phyloP scores from a whole-genome alignment of 2,888 invertebrate species.

The Archips xylosteana region DNA sequence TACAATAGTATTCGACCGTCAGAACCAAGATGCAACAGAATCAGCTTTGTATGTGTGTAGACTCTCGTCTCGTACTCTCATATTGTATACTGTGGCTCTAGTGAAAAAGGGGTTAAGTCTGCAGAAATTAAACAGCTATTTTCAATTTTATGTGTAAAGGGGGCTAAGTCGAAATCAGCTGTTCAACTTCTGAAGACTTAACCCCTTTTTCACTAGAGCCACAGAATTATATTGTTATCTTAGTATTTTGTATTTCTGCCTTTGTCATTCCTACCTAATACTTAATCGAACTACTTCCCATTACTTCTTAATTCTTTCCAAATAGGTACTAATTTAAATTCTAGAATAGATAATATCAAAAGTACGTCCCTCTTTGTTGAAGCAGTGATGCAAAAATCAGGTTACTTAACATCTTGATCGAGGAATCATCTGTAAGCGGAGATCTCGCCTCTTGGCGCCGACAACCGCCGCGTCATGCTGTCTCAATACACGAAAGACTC shows the following conservation, averaged over 20 bases:
- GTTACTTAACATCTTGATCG: constrained; percentile 76
- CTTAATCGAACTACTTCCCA: neutral
- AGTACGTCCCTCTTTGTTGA: constrained; percentile 44
- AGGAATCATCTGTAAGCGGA: constrained; percentile 52
- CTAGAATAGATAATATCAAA: neutral
- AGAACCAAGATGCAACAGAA: too few species aligned
- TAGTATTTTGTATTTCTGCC: too few species aligned
- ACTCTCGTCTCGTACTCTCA: neutral
- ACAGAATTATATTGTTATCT: too few species aligned
- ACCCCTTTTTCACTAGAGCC: too few species aligned
- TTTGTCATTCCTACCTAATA: too few species aligned
- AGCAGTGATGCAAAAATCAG: constrained; percentile 59
- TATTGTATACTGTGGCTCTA: too few species aligned
- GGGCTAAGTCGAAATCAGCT: too few species aligned
- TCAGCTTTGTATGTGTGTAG: neutral
- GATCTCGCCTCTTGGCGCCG: constrained; percentile 62
- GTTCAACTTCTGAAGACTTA: too few species aligned
- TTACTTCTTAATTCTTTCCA: neutral
- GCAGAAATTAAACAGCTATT: too few species aligned
- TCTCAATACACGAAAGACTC: constrained; percentile 43
- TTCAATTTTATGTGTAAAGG: too few species aligned
- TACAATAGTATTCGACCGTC: neutral
- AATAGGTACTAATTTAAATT: neutral
- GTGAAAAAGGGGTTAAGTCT: too few species aligned
- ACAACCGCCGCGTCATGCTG: constrained; percentile 64